A percentile compares a stretch with the other conserved stretches of the same genome.
Evolutionary conservation across 1,140 invertebrate species (phyloP).

Genomic region (Panulirus ornatus): DNA sequence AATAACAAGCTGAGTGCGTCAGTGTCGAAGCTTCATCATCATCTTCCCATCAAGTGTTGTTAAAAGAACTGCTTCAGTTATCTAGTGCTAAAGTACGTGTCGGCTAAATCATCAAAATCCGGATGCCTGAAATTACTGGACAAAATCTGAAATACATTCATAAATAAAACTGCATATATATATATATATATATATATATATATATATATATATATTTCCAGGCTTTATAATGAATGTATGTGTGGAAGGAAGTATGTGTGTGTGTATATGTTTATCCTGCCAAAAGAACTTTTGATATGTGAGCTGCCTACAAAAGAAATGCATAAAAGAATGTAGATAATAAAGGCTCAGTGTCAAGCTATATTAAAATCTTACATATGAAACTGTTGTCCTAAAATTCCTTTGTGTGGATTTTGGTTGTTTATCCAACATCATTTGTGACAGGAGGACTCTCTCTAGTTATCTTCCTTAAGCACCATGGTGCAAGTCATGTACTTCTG

Average conservation of each 20-base stretch:
- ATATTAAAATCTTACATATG: constrained; percentile 45
- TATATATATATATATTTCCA: constrained; percentile 50
- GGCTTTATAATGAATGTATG: too few relatives aligned
- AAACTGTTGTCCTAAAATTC: constrained; percentile 32
- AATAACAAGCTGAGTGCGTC: constrained; percentile 27
- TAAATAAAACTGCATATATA: constrained; percentile 18
- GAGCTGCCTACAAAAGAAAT: constrained; percentile 48
- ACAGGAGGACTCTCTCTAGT: constrained; percentile 10
- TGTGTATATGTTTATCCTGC: constrained; percentile 67
- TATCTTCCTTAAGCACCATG: constrained; percentile 37
- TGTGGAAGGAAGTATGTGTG: constrained; percentile 39
- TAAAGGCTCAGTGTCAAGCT: constrained; percentile 56
- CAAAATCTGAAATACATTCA: background rate
- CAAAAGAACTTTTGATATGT: constrained; percentile 66
- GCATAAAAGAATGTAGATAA: constrained; percentile 59
- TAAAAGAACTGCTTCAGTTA: constrained; percentile 41
- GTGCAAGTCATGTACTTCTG: constrained; percentile 39
- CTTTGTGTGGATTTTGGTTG: constrained; percentile 59
- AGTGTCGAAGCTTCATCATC: constrained; percentile 43
- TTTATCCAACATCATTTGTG: constrained; percentile 51
- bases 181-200: constrained; percentile 16
- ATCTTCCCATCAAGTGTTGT: constrained; percentile 51
- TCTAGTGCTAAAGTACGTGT: constrained; percentile 41
- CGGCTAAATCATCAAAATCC: constrained; percentile 66
- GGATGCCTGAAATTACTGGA: constrained; percentile 32